Percentiles rank a stretch among this genome's conserved stretches.
Evolutionary conservation across 2,888 invertebrate genomes (phyloP).

Genomic region (Dryococelus australis): DNA sequence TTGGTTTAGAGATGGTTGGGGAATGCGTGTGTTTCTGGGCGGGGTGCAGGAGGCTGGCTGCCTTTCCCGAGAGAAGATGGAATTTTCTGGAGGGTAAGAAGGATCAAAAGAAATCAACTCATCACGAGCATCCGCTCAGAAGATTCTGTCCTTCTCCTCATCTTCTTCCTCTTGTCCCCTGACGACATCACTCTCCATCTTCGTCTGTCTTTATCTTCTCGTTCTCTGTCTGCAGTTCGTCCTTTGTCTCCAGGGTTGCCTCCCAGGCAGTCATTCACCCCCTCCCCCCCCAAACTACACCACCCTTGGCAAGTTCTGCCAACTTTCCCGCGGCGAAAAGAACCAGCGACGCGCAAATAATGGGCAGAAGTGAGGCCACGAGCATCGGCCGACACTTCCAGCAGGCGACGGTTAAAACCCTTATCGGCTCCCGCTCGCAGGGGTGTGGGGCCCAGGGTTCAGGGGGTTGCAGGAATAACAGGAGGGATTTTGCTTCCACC

Average conservation of each 20-base stretch:
- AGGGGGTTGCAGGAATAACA: background rate
- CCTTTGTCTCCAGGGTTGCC: background rate
- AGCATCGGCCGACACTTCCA: background rate
- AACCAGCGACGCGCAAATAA: slow-evolving; percentile 9
- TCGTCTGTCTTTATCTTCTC: background rate
- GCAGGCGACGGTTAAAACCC: background rate
- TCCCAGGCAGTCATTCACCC: background rate
- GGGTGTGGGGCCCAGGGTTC: background rate
- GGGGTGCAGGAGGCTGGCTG: background rate
- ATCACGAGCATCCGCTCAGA: background rate
- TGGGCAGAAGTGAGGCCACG: slow-evolving; percentile 1
- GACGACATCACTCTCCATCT: background rate
- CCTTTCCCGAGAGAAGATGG: background rate
- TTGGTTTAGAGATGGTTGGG: background rate
- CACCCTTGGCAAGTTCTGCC: background rate
- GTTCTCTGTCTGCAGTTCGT: background rate
- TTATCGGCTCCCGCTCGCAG: background rate
- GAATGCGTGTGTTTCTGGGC: background rate
- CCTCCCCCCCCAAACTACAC: no score
- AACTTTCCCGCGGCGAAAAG: background rate
- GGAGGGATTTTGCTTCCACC: background rate
- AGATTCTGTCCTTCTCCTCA: background rate
- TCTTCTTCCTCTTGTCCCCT: no score
- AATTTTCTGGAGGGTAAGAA: background rate
- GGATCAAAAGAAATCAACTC: slow-evolving; percentile 16